Percentiles rank a stretch among this genome's conserved stretches.
These are phyloP conservation scores for Apolygus lucorum DNA, from an alignment of 1,140 invertebrate genomes.

Conservation along the genomic window DNA sequence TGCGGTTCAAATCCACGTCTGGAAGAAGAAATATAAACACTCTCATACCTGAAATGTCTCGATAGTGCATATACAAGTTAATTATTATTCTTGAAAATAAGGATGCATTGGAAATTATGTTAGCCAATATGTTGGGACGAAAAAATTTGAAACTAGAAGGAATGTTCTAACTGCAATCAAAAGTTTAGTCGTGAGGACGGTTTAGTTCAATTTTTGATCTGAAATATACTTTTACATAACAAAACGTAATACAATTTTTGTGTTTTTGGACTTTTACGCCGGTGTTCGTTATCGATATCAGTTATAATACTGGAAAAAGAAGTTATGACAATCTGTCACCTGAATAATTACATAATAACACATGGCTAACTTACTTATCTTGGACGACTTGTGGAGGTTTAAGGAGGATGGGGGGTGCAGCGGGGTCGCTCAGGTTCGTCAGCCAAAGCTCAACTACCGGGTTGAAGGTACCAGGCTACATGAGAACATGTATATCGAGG, in stretches of 20 bases:
- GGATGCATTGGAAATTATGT: too few relatives aligned
- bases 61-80: too few relatives aligned
- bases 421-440: slow-evolving; percentile 60
- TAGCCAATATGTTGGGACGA: too few relatives aligned
- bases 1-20: too few relatives aligned
- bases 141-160: too few relatives aligned
- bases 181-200: not conserved
- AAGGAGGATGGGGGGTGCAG: slow-evolving; percentile 50
- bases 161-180: too few relatives aligned
- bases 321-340: not conserved
- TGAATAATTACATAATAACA: not conserved
- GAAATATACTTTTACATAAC: not conserved
- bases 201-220: not conserved
- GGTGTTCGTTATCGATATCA: too few relatives aligned
- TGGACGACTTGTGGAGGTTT: slow-evolving; percentile 58
- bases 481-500: slow-evolving; percentile 24
- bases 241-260: not conserved
- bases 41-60: too few relatives aligned
- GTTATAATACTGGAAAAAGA: too few relatives aligned
- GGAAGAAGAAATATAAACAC: too few relatives aligned
- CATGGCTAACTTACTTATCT: slow-evolving; percentile 52
- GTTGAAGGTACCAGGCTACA: slow-evolving; percentile 72
- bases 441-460: slow-evolving; percentile 72
- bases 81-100: too few relatives aligned
- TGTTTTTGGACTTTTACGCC: too few relatives aligned